Evolutionary conservation across 2,888 invertebrate species (phyloP), one percentile per base, ranked within the genome.

Genomic region (Diaperis boleti): DNA sequence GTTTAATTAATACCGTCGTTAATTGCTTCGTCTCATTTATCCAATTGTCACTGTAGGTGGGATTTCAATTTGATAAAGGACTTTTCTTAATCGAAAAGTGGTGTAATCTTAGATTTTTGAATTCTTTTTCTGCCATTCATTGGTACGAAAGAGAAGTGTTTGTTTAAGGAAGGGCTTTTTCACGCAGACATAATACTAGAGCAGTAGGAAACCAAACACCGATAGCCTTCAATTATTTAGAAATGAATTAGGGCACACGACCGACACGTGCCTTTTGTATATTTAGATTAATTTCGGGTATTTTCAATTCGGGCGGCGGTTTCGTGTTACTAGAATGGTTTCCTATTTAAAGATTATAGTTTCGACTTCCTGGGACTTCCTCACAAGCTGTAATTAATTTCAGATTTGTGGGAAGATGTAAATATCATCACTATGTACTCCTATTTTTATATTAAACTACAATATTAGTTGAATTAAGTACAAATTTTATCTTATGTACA

Each of bases 231-330:
- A 47, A 31, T 45, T 56, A 56, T 52, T 52, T 54, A 61, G 65
- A 68, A 67, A 69, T 67, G 66, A 67, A 64, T 59, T 59, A 59
- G 59, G 37, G 18, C 70, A 60, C 67, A 59, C 63, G 71, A 29
- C 65, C 31, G 62, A 55, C 71, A 67, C 72, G 74, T 72, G 74
- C 42, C 70, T 59, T 66, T 75, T 73, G 72, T 73, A 65, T 56
- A 54, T 69, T 65, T 65, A 72, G 76, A 77, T 77, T 76, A 76
- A 76, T 77, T 77, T 72, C 66, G 64, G 62, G 65, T 42, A 69
- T 69, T 68, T 62, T 67, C 69, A 50, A 47, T 56, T 50, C 47
- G 33, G 39, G 31, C 44, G 33, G 42, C 26, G 65, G 65, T 62
- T 63, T 65, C 62, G 52, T 64, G 47, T 65, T 65, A 57, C 65